Percentiles rank a stretch among this genome's conserved stretches.
Conservation (phyloP, 2,888 invertebrate species). For the Masnerella sp. region DNA sequence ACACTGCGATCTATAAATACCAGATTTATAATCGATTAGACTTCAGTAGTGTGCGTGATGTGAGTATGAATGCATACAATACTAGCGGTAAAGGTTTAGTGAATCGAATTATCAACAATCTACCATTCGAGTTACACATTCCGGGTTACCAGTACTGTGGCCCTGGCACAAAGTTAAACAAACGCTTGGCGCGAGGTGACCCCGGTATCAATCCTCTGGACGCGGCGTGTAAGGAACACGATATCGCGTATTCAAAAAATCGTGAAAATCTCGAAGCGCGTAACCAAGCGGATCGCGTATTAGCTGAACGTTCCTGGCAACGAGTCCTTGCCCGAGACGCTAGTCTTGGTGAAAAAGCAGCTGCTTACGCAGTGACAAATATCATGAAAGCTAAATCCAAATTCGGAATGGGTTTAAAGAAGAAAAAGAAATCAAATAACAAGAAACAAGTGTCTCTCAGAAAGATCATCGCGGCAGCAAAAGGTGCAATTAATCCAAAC, state of each 20-base stretch:
- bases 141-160: conserved; percentile 25
- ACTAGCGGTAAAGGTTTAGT: background rate
- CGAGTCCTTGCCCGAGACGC: conserved; percentile 4
- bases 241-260: conserved; percentile 60
- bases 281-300: background rate
- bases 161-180: conserved; percentile 16
- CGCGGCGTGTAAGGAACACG: conserved; percentile 62
- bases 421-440: background rate
- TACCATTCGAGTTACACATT: conserved; percentile 59
- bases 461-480: too few species aligned
- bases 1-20: background rate
- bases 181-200: conserved; percentile 63
- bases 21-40: background rate
- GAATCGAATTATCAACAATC: conserved; percentile 37
- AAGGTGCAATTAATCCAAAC: too few species aligned
- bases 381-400: conserved; percentile 13
- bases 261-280: conserved; percentile 27
- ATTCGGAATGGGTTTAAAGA: conserved; percentile 17
- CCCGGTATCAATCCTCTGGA: conserved; percentile 64
- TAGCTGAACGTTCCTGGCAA: background rate
- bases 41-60: background rate
- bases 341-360: conserved; percentile 4
- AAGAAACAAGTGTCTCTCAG: too few species aligned
- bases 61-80: background rate
- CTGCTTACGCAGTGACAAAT: conserved; percentile 6